Evolutionary conservation across 2,888 invertebrate genomes (phyloP).

Genomic region (Dicyrtoma fusca): DNA sequence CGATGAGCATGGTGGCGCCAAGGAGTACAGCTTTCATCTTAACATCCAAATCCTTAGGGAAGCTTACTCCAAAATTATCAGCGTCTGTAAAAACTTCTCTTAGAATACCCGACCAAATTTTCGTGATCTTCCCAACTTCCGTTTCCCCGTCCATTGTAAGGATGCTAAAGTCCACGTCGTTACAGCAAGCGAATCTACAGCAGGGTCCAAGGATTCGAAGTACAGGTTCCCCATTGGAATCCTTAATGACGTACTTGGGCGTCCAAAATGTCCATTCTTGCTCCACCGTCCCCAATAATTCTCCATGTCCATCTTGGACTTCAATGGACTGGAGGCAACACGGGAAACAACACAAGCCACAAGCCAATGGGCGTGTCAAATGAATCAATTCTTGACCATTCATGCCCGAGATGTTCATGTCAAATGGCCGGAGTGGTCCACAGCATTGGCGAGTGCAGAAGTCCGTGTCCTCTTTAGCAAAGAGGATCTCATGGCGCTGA

Average conservation of each 20-base stretch:
- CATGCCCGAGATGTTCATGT: not conserved
- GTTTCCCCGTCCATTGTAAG: constrained; percentile 24
- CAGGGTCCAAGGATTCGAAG: constrained; percentile 59
- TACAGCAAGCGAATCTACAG: constrained; percentile 60
- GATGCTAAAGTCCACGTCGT: constrained; percentile 61
- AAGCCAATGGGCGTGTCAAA: constrained; percentile 13
- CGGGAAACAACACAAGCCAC: not conserved
- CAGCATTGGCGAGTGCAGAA: constrained; percentile 1
- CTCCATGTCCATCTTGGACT: not conserved
- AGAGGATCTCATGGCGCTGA: not conserved
- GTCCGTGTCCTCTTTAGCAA: not conserved
- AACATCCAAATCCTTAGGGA: constrained; percentile 29
- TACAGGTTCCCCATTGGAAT: constrained; percentile 58
- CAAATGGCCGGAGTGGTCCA: constrained; percentile 12
- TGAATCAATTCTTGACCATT: constrained; percentile 24
- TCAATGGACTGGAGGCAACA: constrained; percentile 18
- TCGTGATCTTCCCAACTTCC: constrained; percentile 29
- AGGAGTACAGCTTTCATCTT: constrained; percentile 26
- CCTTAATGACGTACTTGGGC: constrained; percentile 57
- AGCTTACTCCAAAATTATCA: constrained; percentile 31
- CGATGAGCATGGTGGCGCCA: constrained; percentile 25
- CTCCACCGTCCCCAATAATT: constrained; percentile 16
- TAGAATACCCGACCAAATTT: constrained; percentile 32
- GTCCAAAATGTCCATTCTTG: constrained; percentile 22
- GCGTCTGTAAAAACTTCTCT: constrained; percentile 33